These are phyloP conservation scores for Sanderia malayensis DNA, from an alignment of 30 jellyfish, hydroid and myxozoan species.

Conservation along the genomic window DNA sequence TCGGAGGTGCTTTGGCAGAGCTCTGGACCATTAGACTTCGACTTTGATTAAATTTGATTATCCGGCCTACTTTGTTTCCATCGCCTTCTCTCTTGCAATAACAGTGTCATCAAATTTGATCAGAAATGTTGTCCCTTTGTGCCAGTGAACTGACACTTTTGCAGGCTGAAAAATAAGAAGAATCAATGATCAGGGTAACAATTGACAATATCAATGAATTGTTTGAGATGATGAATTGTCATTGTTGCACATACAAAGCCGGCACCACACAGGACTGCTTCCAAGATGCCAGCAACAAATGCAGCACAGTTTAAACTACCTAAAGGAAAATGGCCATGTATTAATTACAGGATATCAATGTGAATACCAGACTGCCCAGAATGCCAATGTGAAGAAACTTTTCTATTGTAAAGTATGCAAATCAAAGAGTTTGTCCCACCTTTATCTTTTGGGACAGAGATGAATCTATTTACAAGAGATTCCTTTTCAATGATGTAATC, in stretches of 20 bases:
- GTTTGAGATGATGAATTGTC: background rate
- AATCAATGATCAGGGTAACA: background rate
- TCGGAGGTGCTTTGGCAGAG: too few species aligned
- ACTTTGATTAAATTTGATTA: too few species aligned
- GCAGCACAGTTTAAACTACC: constrained; percentile 93
- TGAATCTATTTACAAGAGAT: constrained; percentile 86
- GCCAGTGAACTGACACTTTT: constrained; percentile 99
- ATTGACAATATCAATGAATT: background rate
- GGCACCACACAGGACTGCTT: constrained; percentile 86
- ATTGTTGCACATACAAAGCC: constrained; percentile 58
- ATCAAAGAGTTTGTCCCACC: constrained; percentile 33
- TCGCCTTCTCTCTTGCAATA: constrained; percentile 89
- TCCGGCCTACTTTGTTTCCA: constrained; percentile 76
- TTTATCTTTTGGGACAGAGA: constrained; percentile 95
- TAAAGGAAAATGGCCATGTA: constrained; percentile 1
- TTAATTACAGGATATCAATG: too few species aligned
- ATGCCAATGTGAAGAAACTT: background rate
- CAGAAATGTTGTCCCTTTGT: constrained; percentile 97
- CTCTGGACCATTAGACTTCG: too few species aligned
- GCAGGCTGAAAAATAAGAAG: constrained; percentile 62
- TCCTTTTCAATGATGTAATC: constrained; percentile 96
- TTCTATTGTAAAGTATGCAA: background rate
- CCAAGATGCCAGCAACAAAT: constrained; percentile 93
- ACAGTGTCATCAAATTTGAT: constrained; percentile 98
- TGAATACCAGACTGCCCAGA: background rate